Evolutionary conservation across 2,797 vertebrate species (phyloP).

Genomic region (Ctenochaetus hawaiiensis): DNA sequence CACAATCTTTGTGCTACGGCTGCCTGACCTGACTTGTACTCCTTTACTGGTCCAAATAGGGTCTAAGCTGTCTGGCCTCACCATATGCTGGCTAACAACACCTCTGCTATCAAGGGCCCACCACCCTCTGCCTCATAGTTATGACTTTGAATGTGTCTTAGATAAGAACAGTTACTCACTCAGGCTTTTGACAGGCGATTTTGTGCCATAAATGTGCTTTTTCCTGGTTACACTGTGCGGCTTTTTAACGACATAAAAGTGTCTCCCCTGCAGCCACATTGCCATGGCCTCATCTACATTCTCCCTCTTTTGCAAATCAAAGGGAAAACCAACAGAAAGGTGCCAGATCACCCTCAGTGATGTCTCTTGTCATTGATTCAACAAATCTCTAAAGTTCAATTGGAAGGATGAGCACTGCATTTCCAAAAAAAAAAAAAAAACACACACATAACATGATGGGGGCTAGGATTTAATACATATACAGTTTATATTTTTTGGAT

Average conservation of each 20-base stretch:
- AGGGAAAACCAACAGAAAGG: no score
- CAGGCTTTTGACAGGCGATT: neutral
- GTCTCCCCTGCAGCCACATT: neutral
- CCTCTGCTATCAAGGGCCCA: slow-evolving; percentile 35
- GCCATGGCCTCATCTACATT: neutral
- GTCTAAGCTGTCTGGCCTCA: slow-evolving; percentile 83
- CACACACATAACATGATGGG: no score
- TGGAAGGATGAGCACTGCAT: neutral
- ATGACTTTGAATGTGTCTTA: slow-evolving; percentile 2
- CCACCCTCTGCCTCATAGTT: slow-evolving; percentile 18
- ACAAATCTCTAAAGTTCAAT: neutral
- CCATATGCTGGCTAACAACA: slow-evolving; percentile 79
- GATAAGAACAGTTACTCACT: neutral
- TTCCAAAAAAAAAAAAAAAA: neutral
- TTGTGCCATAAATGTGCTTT: neutral
- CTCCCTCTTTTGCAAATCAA: slow-evolving; percentile 1
- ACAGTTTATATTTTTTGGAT: neutral
- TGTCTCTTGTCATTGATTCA: neutral
- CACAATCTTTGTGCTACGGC: slow-evolving; percentile 70
- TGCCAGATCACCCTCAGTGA: neutral
- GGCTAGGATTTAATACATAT: neutral
- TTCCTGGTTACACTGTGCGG: no score
- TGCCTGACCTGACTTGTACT: slow-evolving; percentile 81
- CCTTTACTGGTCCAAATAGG: slow-evolving; percentile 66
- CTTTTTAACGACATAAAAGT: no score